Evolutionary conservation across 2,888 invertebrate genomes (phyloP).

Genomic region (Cephus runcator): DNA sequence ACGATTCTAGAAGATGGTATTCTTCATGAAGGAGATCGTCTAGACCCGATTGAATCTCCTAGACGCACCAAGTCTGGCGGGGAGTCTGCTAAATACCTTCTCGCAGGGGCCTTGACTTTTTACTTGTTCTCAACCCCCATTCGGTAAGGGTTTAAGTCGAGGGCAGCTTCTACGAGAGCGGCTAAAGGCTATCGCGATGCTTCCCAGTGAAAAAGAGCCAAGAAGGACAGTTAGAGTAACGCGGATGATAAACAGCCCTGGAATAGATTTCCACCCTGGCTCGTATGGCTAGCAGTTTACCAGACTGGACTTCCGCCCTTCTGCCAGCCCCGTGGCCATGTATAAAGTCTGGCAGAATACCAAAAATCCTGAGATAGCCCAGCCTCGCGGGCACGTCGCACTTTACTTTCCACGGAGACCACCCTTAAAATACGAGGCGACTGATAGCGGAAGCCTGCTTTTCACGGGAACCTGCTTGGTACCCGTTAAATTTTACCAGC

Average conservation of each 20-base stretch:
- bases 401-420: background rate
- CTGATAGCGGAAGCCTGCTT: background rate
- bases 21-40: constrained; percentile 54
- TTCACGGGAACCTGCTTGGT: background rate
- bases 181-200: background rate
- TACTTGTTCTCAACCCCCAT: background rate
- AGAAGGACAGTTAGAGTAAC: constrained; percentile 43
- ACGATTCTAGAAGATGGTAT: constrained; percentile 37
- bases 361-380: constrained; percentile 13
- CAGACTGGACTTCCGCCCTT: constrained; percentile 55
- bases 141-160: background rate
- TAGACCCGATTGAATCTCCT: constrained; percentile 22
- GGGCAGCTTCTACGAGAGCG: background rate
- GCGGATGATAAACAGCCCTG: constrained; percentile 46
- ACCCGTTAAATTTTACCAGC: background rate
- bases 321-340: constrained; percentile 9
- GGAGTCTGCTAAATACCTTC: background rate
- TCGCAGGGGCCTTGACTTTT: background rate
- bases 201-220: constrained; percentile 38
- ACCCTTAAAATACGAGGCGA: background rate
- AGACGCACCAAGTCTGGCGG: background rate
- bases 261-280: constrained; percentile 41
- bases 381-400: background rate
- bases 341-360: constrained; percentile 28
- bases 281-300: constrained; percentile 29